Evolutionary conservation across 2,113 vertebrate genomes (phyloP).

Genomic region (Zapornia atra): DNA sequence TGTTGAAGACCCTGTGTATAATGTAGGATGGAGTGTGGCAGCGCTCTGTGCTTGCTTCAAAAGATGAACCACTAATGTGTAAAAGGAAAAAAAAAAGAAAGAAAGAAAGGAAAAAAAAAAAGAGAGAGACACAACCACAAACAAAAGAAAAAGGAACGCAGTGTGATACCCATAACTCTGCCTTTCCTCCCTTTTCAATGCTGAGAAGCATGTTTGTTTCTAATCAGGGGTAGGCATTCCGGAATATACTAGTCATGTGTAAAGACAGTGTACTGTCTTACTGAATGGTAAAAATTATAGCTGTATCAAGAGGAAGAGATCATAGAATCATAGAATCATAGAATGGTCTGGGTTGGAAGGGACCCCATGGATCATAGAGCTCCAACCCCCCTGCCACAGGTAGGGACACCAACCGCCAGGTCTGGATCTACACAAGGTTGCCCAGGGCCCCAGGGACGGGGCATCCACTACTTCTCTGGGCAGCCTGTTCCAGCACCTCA

Average conservation of each 20-base stretch:
- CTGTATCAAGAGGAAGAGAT: not conserved
- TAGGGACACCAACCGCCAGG: too few relatives aligned
- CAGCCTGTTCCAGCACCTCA: too few relatives aligned
- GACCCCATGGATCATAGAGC: too few relatives aligned
- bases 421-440: too few relatives aligned
- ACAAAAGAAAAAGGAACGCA: not conserved
- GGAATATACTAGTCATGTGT: not conserved
- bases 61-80: not conserved
- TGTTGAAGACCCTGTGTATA: not conserved
- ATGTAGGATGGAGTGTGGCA: not conserved
- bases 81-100: not conserved
- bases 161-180: not conserved
- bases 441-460: too few relatives aligned
- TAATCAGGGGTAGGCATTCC: not conserved
- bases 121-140: not conserved
- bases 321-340: too few relatives aligned
- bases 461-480: too few relatives aligned
- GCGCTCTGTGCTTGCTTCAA: not conserved
- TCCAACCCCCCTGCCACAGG: too few relatives aligned
- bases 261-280: not conserved
- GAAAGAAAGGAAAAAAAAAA: not conserved
- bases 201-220: not conserved
- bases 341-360: too few relatives aligned
- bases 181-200: not conserved
- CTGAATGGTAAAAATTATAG: not conserved